Conservation (phyloP, 2,113 vertebrate genomes). For the Machaerirhynchus nigripectus region DNA sequence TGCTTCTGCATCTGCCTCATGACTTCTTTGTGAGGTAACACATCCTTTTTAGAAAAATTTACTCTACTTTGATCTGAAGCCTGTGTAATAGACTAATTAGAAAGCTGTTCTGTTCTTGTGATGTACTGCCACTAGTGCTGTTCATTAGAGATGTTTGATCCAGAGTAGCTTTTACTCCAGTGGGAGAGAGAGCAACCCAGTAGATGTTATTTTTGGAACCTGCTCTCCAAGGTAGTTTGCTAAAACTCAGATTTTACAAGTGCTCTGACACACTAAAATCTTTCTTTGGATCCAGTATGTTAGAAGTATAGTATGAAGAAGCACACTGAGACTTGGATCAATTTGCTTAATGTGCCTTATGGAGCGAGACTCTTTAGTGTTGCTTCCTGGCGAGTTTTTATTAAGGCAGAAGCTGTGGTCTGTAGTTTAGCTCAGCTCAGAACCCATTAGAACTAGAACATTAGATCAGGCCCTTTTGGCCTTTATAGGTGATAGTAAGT, state of each 20-base stretch:
- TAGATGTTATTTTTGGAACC: slow-evolving; percentile 9
- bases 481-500: background rate
- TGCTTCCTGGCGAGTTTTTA: background rate
- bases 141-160: slow-evolving; percentile 16
- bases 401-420: background rate
- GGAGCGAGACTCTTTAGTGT: background rate
- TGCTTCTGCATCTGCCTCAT: background rate
- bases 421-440: background rate
- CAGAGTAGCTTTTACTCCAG: background rate
- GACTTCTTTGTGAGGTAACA: background rate
- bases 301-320: slow-evolving; percentile 10
- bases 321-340: background rate
- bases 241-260: background rate
- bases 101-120: background rate
- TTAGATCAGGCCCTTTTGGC: background rate
- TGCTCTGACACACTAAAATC: background rate
- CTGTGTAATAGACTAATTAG: background rate
- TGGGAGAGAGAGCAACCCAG: background rate
- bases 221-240: background rate
- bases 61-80: background rate
- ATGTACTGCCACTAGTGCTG: background rate
- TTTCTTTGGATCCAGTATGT: background rate
- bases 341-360: background rate
- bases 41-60: background rate
- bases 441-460: background rate